Percentiles rank a stretch among this genome's conserved stretches.
Evolutionary conservation across 2,888 invertebrate genomes (phyloP).

Genomic region (Myathropa florea): DNA sequence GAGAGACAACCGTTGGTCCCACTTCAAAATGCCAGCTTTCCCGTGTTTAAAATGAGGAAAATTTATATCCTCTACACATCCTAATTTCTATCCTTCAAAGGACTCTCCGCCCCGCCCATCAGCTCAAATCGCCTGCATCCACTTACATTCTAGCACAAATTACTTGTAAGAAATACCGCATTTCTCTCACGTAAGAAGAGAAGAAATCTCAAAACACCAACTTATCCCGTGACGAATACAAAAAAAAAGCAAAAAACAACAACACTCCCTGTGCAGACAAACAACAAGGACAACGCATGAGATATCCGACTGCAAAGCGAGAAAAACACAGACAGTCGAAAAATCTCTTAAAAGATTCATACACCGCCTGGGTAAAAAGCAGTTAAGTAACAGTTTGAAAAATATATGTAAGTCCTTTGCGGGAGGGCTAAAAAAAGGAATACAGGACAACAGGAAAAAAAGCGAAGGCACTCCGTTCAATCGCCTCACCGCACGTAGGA

Average conservation of each 20-base stretch:
- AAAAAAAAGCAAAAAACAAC: too few relatives aligned
- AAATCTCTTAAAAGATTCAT: slow-evolving; percentile 69
- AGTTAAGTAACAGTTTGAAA: slow-evolving; percentile 70
- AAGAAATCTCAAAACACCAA: slow-evolving; percentile 54
- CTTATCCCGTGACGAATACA: slow-evolving; percentile 46
- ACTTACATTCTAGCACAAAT: neutral
- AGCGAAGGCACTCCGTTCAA: slow-evolving; percentile 33
- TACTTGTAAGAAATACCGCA: slow-evolving; percentile 50
- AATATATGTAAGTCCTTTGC: slow-evolving; percentile 34
- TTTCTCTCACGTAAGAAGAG: slow-evolving; percentile 64
- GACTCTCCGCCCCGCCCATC: neutral
- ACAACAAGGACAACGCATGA: slow-evolving; percentile 50
- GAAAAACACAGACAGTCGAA: slow-evolving; percentile 23
- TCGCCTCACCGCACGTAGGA: slow-evolving; percentile 27
- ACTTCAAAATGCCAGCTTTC: slow-evolving; percentile 37
- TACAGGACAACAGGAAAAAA: neutral
- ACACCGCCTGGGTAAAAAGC: slow-evolving; percentile 65
- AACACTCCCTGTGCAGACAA: too few relatives aligned
- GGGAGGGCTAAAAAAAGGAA: neutral
- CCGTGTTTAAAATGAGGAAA: slow-evolving; percentile 33
- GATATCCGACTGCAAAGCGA: slow-evolving; percentile 12
- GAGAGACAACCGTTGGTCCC: neutral
- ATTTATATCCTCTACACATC: slow-evolving; percentile 17
- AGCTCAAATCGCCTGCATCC: neutral
- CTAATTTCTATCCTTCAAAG: slow-evolving; percentile 46